Evolutionary conservation across 2,888 invertebrate species (phyloP), one percentile per base, ranked within the genome.

Genomic region (Pseudococcus viburni): DNA sequence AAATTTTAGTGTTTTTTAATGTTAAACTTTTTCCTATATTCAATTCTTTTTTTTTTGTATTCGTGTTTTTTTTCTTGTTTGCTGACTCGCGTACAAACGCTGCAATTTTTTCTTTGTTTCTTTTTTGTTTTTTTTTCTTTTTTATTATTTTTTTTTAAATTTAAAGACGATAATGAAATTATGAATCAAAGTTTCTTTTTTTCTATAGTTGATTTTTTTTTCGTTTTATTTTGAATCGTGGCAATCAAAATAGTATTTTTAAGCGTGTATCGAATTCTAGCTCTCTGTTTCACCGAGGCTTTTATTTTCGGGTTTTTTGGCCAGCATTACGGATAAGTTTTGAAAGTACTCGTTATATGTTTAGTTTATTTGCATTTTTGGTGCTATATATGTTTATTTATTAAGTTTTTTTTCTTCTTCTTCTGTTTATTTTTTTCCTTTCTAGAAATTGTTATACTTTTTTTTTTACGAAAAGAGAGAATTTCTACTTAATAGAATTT

Each of bases 361-460:
- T 84, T 84, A 46, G 46, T 84, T 84, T 84, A 51, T 51, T 84
- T 84, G 48, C 51, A 51, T 51, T 84, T 84, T 48, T 84, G 48
- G 84, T 84, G 51, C 48, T 51, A 48, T 84, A 48, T 84, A 84
- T 84, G 83, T 46, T 83, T 83, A 51, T 84, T 26, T 84, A 33
- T 12, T 73, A 73, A 73, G 68, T 22, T 26, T 84, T 22, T 84
- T 46, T 48, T n/a, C 39, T 84, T 22, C 39, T 84, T 51, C 22
- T 84, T 46, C 59, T 59, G 59, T 59, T 59, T 83, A 11, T n/a
- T 83, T 84, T 48, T 26, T 84, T 33, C 8, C 22, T 42, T 80
- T 8, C 84, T 48, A 84, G 26, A 39, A 51, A 84, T 51, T 80
- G 26, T 48, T 51, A 4, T 48, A 26, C 51, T 84, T 51, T 42